phyloP scores from a whole-genome alignment of 2,888 invertebrate species.

The Sturmia bella region DNA sequence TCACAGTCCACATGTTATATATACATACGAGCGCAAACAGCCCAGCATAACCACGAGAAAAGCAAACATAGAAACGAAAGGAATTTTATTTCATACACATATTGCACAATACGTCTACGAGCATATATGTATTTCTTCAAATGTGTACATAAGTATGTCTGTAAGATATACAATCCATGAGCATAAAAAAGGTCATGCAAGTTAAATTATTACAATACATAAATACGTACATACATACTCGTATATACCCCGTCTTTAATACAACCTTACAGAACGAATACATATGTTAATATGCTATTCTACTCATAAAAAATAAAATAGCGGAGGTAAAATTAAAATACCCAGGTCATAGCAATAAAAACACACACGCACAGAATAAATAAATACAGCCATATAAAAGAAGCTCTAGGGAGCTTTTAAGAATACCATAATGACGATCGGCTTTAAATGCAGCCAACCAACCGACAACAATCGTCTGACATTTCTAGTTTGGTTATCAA shows the following conservation, averaged over 20 bases:
- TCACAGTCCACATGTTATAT: too few relatives aligned
- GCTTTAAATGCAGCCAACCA: conserved; percentile 65
- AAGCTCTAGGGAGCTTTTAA: conserved; percentile 77
- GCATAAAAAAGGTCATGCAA: not conserved
- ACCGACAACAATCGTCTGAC: conserved; percentile 55
- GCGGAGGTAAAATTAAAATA: conserved; percentile 46
- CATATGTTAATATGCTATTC: conserved; percentile 68
- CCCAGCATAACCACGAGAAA: conserved; percentile 5
- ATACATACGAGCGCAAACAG: conserved; percentile 12
- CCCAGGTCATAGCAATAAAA: conserved; percentile 70
- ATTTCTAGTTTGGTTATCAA: conserved; percentile 55
- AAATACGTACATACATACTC: too few relatives aligned
- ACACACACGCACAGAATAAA: not conserved
- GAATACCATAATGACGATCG: conserved; percentile 73
- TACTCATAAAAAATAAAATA: conserved; percentile 62
- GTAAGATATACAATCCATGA: not conserved
- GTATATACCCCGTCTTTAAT: not conserved
- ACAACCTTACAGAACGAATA: conserved; percentile 50
- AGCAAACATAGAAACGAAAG: conserved; percentile 42
- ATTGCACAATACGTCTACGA: too few relatives aligned
- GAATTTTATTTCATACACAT: conserved; percentile 40
- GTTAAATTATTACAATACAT: not conserved
- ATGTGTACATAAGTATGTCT: not conserved
- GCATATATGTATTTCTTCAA: not conserved
- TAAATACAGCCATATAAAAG: conserved; percentile 66